These are phyloP conservation scores for Gallirallus australis DNA, from an alignment of 2,797 vertebrate species.

Conservation along the genomic window DNA sequence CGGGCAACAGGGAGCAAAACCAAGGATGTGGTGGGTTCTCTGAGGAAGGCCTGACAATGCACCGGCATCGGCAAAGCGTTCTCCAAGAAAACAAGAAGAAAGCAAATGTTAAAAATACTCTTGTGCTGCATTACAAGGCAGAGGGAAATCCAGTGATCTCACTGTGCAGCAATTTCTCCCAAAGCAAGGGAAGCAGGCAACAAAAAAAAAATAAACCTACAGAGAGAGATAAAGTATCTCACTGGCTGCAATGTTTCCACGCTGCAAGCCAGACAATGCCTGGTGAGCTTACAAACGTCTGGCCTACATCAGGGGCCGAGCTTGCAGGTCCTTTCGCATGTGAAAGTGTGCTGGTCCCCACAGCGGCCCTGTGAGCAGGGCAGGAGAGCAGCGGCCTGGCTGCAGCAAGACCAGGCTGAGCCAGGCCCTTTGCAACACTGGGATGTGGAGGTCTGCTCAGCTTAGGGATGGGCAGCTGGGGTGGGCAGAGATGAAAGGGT, in stretches of 20 bases:
- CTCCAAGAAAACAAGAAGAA: not conserved
- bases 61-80: not conserved
- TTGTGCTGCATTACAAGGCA: slow-evolving; percentile 41
- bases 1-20: not conserved
- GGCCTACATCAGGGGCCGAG: slow-evolving; percentile 27
- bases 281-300: slow-evolving; percentile 55
- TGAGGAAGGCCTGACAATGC: not conserved
- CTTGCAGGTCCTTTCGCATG: not conserved
- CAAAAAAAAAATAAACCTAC: slow-evolving; percentile 53
- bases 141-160: slow-evolving; percentile 74
- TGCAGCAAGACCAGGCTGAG: not conserved
- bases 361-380: accelerated
- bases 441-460: not conserved
- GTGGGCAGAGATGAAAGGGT: not conserved
- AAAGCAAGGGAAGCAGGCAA: slow-evolving; percentile 64
- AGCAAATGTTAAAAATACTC: slow-evolving; percentile 34
- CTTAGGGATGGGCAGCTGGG: not conserved
- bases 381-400: not conserved
- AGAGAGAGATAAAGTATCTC: slow-evolving; percentile 71
- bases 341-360: not conserved
- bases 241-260: slow-evolving; percentile 54
- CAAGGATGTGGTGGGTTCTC: not conserved
- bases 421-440: not conserved
- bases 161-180: slow-evolving; percentile 66
- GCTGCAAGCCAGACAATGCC: slow-evolving; percentile 57